Conservation (phyloP, 2,888 invertebrate species). For the Phania funesta region DNA sequence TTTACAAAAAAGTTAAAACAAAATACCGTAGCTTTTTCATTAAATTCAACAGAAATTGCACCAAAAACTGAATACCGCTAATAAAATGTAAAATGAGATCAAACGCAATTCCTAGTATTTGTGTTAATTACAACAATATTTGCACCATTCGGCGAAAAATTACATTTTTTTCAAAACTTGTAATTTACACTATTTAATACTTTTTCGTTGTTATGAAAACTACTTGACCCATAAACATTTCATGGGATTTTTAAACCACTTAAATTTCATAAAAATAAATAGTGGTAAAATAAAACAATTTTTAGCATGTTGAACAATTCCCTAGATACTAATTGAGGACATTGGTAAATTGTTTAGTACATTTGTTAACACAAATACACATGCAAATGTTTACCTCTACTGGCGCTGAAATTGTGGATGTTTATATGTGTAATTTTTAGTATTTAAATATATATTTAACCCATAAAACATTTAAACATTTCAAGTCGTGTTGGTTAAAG, state of each 20-base stretch:
- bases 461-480: slow-evolving; percentile 44
- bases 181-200: neutral
- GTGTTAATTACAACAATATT: too few relatives aligned
- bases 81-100: too few relatives aligned
- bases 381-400: neutral
- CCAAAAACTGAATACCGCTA: too few relatives aligned
- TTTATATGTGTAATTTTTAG: neutral
- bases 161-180: neutral
- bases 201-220: neutral
- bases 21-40: too few relatives aligned
- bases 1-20: too few relatives aligned
- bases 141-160: too few relatives aligned
- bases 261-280: slow-evolving; percentile 24
- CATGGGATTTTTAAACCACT: slow-evolving; percentile 20
- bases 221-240: slow-evolving; percentile 31
- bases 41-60: too few relatives aligned
- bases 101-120: too few relatives aligned
- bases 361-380: slow-evolving; percentile 24
- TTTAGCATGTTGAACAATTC: slow-evolving; percentile 39
- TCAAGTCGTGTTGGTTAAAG: slow-evolving; percentile 20
- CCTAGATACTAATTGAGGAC: slow-evolving; percentile 49
- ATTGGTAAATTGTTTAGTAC: slow-evolving; percentile 56
- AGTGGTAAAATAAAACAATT: slow-evolving; percentile 21
- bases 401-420: neutral
- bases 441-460: slow-evolving; percentile 12